Base-by-base conservation (phyloP, 1,140 invertebrate genomes). In the Sweltsa coloradensis region DNA sequence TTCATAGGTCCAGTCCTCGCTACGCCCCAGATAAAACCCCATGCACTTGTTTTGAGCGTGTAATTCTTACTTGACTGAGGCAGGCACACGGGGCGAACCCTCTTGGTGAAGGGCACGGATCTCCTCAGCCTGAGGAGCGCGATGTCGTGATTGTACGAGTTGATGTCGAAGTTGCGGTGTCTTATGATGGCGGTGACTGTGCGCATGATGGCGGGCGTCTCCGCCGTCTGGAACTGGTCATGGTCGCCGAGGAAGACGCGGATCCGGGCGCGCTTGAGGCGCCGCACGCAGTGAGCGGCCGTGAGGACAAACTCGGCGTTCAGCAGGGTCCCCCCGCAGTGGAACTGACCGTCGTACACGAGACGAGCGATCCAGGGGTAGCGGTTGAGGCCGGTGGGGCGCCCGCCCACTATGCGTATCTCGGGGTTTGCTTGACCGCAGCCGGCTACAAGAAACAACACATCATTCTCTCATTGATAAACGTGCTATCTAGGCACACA, bases 291-390 rank as follows among this genome's bases (percentile, higher is more conserved):
- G 58, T 81, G 79, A 5, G 78, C 79, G 5, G 79, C 79, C 0
- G 78, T 81, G 40, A 81, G 60, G 31, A 81, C 71, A 56, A 76
- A 79, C 55, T 75, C 71, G 56, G 81, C 77, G 34, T 83, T 86
- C 22, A 91, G 66, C 4, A 91, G 67, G 14, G 85, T 85, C n/a
- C 79, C 85, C n/a, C 88, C 86, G 55, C 87, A 92, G 58, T 91
- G 87, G 66, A 89, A 89, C 61, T 85, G 84, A 1, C 84, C 83
- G 60, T 89, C 82, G 59, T 90, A 90, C 1, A 87, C 76, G 9
- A 88, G 68, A 43, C 86, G 70, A 2, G 83, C 87, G 55, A 90
- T 73, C 87, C 88, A 92, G 5, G 89, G 89, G 60, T 89, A 91
- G 53, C 81, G 76, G 62, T 90, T 85, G 4, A 82, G 70, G 14